Evolutionary conservation across 1,140 invertebrate genomes (phyloP).

Genomic region (Drosophila erecta): DNA sequence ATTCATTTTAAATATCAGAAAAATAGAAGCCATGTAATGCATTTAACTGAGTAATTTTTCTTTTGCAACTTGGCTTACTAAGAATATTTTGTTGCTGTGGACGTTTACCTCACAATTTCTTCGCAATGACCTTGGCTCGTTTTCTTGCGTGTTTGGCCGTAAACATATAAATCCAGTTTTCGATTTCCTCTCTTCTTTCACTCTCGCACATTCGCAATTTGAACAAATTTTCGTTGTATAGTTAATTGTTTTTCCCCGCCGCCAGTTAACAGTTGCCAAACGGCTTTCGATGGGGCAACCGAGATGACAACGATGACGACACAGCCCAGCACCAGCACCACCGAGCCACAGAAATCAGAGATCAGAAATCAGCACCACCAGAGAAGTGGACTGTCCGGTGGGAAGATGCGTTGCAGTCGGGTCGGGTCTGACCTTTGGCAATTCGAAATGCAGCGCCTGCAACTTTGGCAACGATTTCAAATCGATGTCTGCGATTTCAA

Average conservation of each 20-base stretch:
- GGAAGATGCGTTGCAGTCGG: constrained; percentile 40
- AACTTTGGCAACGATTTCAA: constrained; percentile 23
- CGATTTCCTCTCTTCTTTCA: constrained; percentile 75
- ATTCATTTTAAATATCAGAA: no score
- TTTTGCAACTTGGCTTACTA: neutral
- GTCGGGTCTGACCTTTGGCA: constrained; percentile 68
- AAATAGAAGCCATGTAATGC: no score
- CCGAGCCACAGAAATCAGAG: neutral
- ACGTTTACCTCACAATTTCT: constrained; percentile 69
- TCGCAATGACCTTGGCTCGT: constrained; percentile 77
- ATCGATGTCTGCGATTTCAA: constrained; percentile 64
- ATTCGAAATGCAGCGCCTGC: constrained; percentile 66
- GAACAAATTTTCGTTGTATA: constrained; percentile 76
- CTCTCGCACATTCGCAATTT: constrained; percentile 66
- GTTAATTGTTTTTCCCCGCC: constrained; percentile 63
- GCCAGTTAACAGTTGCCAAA: constrained; percentile 66
- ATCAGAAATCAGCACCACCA: constrained; percentile 7
- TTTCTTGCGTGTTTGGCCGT: constrained; percentile 77
- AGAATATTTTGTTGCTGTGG: constrained; percentile 21
- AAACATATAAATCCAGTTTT: constrained; percentile 75
- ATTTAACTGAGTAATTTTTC: no score
- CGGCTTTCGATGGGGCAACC: constrained; percentile 70
- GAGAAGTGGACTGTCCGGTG: constrained; percentile 36
- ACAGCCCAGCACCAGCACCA: constrained; percentile 26
- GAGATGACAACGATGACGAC: constrained; percentile 53